A percentile compares a stretch with the other conserved stretches of the same genome.
These are phyloP conservation scores for Phaonia tiefii DNA, from an alignment of 2,888 invertebrate species.

Conservation along the genomic window DNA sequence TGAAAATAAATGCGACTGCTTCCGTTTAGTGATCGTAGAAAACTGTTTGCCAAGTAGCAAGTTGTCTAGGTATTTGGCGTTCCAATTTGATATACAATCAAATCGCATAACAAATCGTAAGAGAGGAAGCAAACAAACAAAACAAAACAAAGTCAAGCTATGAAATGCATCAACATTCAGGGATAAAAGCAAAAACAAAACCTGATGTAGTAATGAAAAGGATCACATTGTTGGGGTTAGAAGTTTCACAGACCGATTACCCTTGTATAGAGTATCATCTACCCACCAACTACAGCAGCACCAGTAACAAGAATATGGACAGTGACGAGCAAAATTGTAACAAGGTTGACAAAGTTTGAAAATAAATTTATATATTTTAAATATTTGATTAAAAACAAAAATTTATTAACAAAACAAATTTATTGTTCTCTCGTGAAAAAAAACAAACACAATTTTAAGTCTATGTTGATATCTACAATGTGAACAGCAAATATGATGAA, in stretches of 20 bases:
- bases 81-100: slow-evolving; percentile 34
- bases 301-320: too few species aligned
- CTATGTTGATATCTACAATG: too few species aligned
- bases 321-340: too few species aligned
- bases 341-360: too few species aligned
- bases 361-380: too few species aligned
- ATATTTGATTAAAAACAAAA: too few species aligned
- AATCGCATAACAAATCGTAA: background rate
- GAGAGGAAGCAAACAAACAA: slow-evolving; percentile 6
- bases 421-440: too few species aligned
- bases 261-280: background rate
- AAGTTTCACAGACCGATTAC: background rate
- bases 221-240: background rate
- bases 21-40: slow-evolving; percentile 42
- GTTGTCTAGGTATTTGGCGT: slow-evolving; percentile 21
- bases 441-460: too few species aligned
- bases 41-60: slow-evolving; percentile 47
- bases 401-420: too few species aligned
- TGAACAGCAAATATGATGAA: too few species aligned
- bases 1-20: slow-evolving; percentile 43
- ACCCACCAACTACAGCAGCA: too few species aligned
- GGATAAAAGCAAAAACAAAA: background rate
- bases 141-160: slow-evolving; percentile 36
- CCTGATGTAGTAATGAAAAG: background rate
- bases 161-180: slow-evolving; percentile 42